Evolutionary conservation across 2,888 invertebrate genomes (phyloP), one percentile per base, ranked within the genome.

Genomic region (Corbicula japonica): DNA sequence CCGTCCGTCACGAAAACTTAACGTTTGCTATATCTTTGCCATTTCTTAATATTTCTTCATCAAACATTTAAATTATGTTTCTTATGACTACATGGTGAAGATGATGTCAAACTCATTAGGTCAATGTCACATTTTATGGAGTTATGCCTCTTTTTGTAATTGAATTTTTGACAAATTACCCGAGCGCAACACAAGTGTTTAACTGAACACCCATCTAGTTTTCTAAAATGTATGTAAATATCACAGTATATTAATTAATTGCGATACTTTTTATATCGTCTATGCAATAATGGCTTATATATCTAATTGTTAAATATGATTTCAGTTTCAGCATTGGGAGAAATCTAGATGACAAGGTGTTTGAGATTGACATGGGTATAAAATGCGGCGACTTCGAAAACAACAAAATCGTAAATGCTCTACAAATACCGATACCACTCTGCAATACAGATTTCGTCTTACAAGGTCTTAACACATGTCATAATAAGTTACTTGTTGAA

Each of bases 391-490:
- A 30, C 2, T 32, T 75, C 10, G 32, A 72, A 23, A 70, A 79
- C 10, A 26, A 50, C 3, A 34, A 61, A 2, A n/a, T 85, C 30
- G 23, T 81, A 8, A 38, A 41, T 21, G 56, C 32, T 6, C 23
- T 71, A n/a, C 63, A 74, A 35, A 68, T 85, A 48, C 81, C 82
- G 12, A 81, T 82, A 46, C 85, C 85, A 21, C 28, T 85, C 12
- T 85, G 85, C 30, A 85, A 84, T 34, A 30, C 66, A 8, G 75
- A 77, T 48, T 81, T 84, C 61, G 54, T 76, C 12, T 65, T 85
- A 0, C 79, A 79, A 61, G 82, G 83, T 78, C 69, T 12, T 15
- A 15, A 30, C 18, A n/a, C n/a, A n/a, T n/a, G n/a, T n/a, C n/a
- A n/a, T n/a, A n/a, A n/a, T n/a, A n/a, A n/a, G n/a, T n/a, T n/a